Conservation (phyloP, 2,113 vertebrate species). For the Mola mola region DNA sequence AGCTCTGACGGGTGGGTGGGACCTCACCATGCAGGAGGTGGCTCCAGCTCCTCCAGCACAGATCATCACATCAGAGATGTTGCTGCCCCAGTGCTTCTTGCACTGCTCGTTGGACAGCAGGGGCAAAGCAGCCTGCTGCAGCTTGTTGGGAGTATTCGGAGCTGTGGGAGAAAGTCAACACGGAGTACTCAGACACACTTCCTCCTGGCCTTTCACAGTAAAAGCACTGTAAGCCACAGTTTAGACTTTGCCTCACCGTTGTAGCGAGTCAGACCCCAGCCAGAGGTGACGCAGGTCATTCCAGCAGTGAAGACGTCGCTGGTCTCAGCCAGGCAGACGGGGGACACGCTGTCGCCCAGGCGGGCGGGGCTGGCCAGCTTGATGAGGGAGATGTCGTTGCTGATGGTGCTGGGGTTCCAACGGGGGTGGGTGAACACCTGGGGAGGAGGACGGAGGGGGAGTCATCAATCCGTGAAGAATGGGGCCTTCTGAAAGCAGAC, state of each 20-base stretch:
- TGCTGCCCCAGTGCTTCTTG: conserved; percentile 67
- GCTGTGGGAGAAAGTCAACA: conserved; percentile 36
- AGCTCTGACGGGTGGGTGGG: background rate
- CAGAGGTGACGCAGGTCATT: conserved; percentile 75
- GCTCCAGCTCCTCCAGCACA: conserved; percentile 64
- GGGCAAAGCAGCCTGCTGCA: conserved; percentile 77
- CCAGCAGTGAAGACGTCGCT: conserved; percentile 56
- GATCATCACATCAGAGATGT: conserved; percentile 72
- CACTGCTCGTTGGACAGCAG: conserved; percentile 71
- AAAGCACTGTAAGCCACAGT: background rate
- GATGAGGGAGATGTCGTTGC: conserved; percentile 79
- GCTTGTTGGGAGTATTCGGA: conserved; percentile 69
- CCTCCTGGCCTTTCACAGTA: background rate
- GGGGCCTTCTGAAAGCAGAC: background rate
- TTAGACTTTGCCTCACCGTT: conserved; percentile 52
- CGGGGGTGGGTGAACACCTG: conserved; percentile 80
- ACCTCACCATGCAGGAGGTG: conserved; percentile 72
- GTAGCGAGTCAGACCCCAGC: conserved; percentile 76
- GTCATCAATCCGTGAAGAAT: rapidly evolving
- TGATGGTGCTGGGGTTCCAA: conserved; percentile 77
- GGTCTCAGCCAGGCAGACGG: conserved; percentile 52
- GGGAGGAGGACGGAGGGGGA: background rate
- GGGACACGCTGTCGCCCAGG: conserved; percentile 60
- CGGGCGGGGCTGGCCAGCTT: conserved; percentile 69
- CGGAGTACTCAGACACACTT: background rate